These are phyloP conservation scores for Istiophorus platypterus DNA, from an alignment of 2,113 vertebrate genomes.

Conservation along the genomic window DNA sequence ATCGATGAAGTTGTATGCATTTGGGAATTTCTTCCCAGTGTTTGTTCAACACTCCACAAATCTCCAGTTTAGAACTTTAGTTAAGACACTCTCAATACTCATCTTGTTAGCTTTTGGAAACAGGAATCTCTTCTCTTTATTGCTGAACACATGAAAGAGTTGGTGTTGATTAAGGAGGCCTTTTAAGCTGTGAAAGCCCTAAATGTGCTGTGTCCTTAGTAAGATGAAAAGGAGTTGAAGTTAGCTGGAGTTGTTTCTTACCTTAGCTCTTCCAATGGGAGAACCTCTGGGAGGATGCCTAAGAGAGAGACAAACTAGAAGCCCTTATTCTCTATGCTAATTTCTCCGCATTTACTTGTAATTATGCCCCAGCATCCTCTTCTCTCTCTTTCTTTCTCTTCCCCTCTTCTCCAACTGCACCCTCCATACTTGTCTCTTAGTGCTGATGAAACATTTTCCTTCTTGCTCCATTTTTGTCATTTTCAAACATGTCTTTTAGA, in stretches of 20 bases:
- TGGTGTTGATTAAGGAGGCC: constrained; percentile 79
- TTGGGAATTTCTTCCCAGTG: constrained; percentile 19
- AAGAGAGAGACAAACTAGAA: constrained; percentile 72
- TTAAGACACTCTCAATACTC: constrained; percentile 54
- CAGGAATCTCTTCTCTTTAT: constrained; percentile 65
- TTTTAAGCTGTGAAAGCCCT: constrained; percentile 79
- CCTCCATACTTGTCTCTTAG: constrained; percentile 63
- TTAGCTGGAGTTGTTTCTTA: constrained; percentile 77
- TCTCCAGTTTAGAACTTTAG: constrained; percentile 55
- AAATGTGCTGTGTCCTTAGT: constrained; percentile 81
- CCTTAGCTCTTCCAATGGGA: constrained; percentile 75
- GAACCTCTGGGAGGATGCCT: constrained; percentile 78
- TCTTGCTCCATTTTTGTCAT: constrained; percentile 64
- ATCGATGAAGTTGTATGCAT: constrained; percentile 1
- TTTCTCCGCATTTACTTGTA: constrained; percentile 75
- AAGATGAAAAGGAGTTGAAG: constrained; percentile 79
- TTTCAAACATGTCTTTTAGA: constrained; percentile 67
- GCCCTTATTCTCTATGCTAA: constrained; percentile 78
- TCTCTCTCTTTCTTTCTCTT: constrained; percentile 58
- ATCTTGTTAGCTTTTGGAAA: constrained; percentile 75
- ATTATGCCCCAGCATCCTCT: constrained; percentile 78
- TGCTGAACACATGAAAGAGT: constrained; percentile 79
- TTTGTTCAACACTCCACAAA: constrained; percentile 39
- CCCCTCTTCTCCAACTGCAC: constrained; percentile 51
- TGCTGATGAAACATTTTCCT: constrained; percentile 76